Percentiles rank a stretch among this genome's conserved stretches.
These are phyloP conservation scores for Eriosoma lanigerum DNA, from an alignment of 1,140 invertebrate species.

Conservation along the genomic window DNA sequence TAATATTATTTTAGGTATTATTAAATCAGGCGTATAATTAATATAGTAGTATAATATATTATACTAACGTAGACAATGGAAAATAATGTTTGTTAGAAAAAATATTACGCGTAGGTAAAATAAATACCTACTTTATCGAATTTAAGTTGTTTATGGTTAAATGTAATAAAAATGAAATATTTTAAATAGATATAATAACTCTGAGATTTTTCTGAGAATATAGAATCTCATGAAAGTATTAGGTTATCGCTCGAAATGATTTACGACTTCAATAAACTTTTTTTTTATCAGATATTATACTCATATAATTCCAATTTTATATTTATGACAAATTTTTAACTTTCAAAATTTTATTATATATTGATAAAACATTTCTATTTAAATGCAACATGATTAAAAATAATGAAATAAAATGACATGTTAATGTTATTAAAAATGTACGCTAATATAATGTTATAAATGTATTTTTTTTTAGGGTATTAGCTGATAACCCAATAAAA, in stretches of 20 bases:
- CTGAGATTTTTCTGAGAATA: not conserved
- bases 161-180: slow-evolving; percentile 16
- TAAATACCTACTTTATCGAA: not conserved
- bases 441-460: not conserved
- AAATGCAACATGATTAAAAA: not conserved
- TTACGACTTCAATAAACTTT: not conserved
- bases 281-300: not conserved
- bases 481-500: slow-evolving; percentile 50
- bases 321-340: not conserved
- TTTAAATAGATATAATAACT: slow-evolving; percentile 1
- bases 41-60: too few species aligned
- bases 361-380: not conserved
- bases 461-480: slow-evolving; percentile 30
- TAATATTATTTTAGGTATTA: too few species aligned
- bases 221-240: not conserved
- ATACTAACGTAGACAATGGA: too few species aligned
- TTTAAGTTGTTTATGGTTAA: not conserved
- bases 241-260: not conserved
- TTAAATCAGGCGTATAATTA: too few species aligned
- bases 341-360: not conserved
- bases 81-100: too few species aligned
- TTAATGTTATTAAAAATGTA: not conserved
- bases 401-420: not conserved
- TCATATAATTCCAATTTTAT: not conserved
- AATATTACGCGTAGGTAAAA: too few species aligned